Conservation (phyloP, 2,888 invertebrate genomes). For the Caenorhabditis imperialis region DNA sequence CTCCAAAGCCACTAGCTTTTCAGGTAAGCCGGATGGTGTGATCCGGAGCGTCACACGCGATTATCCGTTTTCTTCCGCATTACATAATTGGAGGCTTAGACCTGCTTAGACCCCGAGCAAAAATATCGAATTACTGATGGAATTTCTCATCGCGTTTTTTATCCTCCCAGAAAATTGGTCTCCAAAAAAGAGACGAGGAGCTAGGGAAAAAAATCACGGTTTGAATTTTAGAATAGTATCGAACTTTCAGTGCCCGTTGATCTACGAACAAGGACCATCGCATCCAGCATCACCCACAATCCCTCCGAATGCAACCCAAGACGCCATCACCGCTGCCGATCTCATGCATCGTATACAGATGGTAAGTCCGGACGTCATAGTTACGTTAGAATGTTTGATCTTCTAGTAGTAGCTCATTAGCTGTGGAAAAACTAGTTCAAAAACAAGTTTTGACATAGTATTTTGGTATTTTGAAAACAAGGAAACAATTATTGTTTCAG, state of each 20-base stretch:
- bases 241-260: conserved; percentile 73
- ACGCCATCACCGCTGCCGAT: conserved; percentile 69
- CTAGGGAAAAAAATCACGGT: background rate
- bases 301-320: background rate
- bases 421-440: background rate
- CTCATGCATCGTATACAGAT: conserved; percentile 75
- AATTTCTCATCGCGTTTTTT: conserved; percentile 19
- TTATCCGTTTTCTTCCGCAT: too few species aligned
- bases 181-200: background rate
- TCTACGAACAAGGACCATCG: conserved; percentile 76
- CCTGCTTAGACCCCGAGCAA: background rate
- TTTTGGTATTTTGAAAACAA: too few species aligned
- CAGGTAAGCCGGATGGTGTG: conserved; percentile 13
- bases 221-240: background rate
- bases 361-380: too few species aligned
- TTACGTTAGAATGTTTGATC: too few species aligned
- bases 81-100: conserved; percentile 1
- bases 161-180: too few species aligned
- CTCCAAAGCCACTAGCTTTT: conserved; percentile 1
- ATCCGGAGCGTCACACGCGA: too few species aligned
- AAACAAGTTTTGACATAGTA: too few species aligned
- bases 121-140: conserved; percentile 16
- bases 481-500: too few species aligned
- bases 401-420: background rate
- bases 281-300: conserved; percentile 74